Conservation (phyloP, 2,113 vertebrate genomes). For the Conger conger region DNA sequence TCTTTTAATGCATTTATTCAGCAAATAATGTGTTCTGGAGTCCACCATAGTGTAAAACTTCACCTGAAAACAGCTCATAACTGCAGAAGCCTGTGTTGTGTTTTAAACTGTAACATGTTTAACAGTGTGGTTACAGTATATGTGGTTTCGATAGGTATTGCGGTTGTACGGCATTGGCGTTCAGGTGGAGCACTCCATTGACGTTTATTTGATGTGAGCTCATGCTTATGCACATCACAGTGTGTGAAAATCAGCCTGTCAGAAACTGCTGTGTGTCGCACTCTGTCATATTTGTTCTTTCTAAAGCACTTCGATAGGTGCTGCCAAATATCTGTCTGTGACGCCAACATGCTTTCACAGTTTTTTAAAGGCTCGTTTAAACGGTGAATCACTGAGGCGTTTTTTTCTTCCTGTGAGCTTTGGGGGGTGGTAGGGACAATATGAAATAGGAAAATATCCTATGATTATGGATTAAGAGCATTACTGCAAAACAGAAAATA, state of each 20-base stretch:
- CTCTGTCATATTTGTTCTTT: neutral
- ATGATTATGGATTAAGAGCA: neutral
- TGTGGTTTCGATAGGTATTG: neutral
- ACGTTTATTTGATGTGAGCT: neutral
- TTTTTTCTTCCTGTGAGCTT: neutral
- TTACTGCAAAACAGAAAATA: too few relatives aligned
- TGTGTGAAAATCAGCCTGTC: neutral
- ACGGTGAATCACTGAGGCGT: neutral
- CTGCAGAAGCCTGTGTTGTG: too few relatives aligned
- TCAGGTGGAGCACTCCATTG: neutral
- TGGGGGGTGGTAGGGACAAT: too few relatives aligned
- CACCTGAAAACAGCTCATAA: too few relatives aligned
- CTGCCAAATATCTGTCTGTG: neutral
- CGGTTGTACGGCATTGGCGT: neutral
- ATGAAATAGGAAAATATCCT: neutral
- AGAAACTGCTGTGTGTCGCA: neutral
- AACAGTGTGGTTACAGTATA: neutral
- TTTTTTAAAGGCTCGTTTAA: conserved; percentile 1
- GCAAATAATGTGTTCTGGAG: too few relatives aligned
- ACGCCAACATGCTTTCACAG: neutral
- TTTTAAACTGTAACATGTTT: neutral
- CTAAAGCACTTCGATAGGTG: neutral
- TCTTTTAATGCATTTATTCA: too few relatives aligned
- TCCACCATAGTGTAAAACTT: too few relatives aligned
- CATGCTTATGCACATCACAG: neutral